Evolutionary conservation across 2,113 vertebrate species (phyloP).

Genomic region (Electrona antarctica): DNA sequence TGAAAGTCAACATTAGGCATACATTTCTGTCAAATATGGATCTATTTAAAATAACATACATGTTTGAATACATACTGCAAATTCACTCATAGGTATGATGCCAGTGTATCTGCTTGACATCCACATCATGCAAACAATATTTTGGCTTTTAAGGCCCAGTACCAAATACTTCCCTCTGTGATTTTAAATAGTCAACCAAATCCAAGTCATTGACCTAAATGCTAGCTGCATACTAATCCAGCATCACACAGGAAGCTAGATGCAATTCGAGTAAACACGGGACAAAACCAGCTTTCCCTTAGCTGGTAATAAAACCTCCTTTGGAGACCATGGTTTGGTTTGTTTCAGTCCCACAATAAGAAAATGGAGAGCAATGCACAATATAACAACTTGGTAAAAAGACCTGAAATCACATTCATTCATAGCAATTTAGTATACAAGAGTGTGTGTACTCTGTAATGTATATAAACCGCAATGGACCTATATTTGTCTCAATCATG

Average conservation of each 20-base stretch:
- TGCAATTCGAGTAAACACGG: slow-evolving; percentile 14
- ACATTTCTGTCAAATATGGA: slow-evolving; percentile 7
- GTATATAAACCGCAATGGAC: slow-evolving; percentile 12
- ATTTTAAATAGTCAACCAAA: slow-evolving; percentile 37
- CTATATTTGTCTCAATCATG: slow-evolving; percentile 10
- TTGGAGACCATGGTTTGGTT: background rate
- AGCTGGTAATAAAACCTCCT: slow-evolving; percentile 26
- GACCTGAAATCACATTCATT: slow-evolving; percentile 1
- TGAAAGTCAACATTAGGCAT: slow-evolving; percentile 13
- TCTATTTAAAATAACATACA: background rate
- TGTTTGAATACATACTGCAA: background rate
- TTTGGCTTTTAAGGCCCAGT: slow-evolving; percentile 42
- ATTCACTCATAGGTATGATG: slow-evolving; percentile 24
- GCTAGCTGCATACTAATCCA: slow-evolving; percentile 45
- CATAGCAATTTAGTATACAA: slow-evolving; percentile 2
- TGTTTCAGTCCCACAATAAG: slow-evolving; percentile 24
- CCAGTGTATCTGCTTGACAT: slow-evolving; percentile 36
- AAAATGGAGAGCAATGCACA: background rate
- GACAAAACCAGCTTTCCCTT: slow-evolving; percentile 15
- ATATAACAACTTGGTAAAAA: slow-evolving; percentile 18
- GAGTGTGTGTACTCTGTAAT: too few relatives aligned
- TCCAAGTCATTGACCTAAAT: slow-evolving; percentile 52
- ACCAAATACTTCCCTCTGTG: slow-evolving; percentile 23
- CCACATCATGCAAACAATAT: slow-evolving; percentile 53
- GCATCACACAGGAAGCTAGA: background rate